Conservation (phyloP, 2,888 invertebrate species). For the Anticlea derivata region DNA sequence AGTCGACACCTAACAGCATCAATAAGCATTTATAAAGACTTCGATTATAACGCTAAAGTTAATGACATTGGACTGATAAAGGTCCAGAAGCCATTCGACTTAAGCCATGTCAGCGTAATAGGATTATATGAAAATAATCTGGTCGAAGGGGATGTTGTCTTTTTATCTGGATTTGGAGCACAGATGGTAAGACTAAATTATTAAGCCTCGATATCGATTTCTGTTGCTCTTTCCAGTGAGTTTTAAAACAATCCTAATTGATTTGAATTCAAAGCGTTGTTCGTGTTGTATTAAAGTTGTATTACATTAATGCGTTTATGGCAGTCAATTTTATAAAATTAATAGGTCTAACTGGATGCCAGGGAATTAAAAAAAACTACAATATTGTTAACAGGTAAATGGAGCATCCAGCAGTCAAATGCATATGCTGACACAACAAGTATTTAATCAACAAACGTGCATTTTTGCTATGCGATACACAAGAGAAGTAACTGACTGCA, state of each 20-base stretch:
- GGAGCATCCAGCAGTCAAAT: constrained; percentile 58
- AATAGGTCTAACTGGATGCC: too few relatives aligned
- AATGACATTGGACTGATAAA: constrained; percentile 70
- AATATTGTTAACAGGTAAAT: constrained; percentile 48
- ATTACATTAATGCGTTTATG: too few relatives aligned
- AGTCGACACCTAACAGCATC: constrained; percentile 46
- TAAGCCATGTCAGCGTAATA: constrained; percentile 46
- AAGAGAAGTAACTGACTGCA: constrained; percentile 55
- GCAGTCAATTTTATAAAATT: too few relatives aligned
- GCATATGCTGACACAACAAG: constrained; percentile 58
- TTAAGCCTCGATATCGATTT: background rate
- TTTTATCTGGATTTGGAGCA: constrained; percentile 70
- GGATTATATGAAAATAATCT: constrained; percentile 45
- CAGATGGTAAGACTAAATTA: constrained; percentile 48
- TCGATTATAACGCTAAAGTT: constrained; percentile 47
- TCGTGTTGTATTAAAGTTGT: too few relatives aligned
- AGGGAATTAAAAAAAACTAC: too few relatives aligned
- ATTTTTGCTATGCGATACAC: constrained; percentile 69
- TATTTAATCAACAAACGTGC: constrained; percentile 68
- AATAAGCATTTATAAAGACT: constrained; percentile 54
- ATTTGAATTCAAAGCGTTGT: too few relatives aligned
- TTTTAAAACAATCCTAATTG: too few relatives aligned
- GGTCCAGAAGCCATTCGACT: constrained; percentile 54
- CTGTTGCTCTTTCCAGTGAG: background rate
- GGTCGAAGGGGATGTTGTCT: constrained; percentile 56